Conservation (phyloP, 2,888 invertebrate genomes). For the Drosophila flavopinicola region DNA sequence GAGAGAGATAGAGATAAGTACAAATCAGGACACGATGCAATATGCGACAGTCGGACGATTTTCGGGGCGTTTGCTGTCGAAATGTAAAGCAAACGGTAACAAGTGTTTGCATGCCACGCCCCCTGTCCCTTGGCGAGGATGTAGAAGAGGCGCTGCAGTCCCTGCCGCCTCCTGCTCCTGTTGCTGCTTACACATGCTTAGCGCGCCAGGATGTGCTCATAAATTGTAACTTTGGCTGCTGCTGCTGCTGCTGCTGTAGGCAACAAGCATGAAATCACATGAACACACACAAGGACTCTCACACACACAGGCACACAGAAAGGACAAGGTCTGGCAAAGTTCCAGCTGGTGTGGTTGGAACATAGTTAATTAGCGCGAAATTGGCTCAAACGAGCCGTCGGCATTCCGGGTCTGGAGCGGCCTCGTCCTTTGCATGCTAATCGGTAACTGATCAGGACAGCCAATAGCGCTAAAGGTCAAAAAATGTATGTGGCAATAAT, state of each 20-base stretch:
- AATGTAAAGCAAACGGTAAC: constrained; percentile 69
- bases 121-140: background rate
- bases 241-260: constrained; percentile 45
- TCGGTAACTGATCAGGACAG: constrained; percentile 67
- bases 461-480: constrained; percentile 66
- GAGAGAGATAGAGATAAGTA: constrained; percentile 15
- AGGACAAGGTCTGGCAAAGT: constrained; percentile 57
- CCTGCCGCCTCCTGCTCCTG: constrained; percentile 8
- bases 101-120: constrained; percentile 63
- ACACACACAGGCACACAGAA: constrained; percentile 9
- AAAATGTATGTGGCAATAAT: constrained; percentile 54
- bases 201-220: constrained; percentile 69
- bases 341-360: constrained; percentile 68
- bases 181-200: constrained; percentile 65
- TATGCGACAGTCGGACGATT: constrained; percentile 18
- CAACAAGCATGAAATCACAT: constrained; percentile 77
- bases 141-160: background rate
- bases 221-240: constrained; percentile 65
- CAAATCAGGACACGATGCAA: constrained; percentile 34
- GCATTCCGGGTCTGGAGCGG: constrained; percentile 9
- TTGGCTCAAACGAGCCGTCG: constrained; percentile 45
- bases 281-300: constrained; percentile 45
- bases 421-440: constrained; percentile 63
- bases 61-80: constrained; percentile 35
- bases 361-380: constrained; percentile 78